Conservation (phyloP, 2,888 invertebrate genomes). For the Aromia moschata region DNA sequence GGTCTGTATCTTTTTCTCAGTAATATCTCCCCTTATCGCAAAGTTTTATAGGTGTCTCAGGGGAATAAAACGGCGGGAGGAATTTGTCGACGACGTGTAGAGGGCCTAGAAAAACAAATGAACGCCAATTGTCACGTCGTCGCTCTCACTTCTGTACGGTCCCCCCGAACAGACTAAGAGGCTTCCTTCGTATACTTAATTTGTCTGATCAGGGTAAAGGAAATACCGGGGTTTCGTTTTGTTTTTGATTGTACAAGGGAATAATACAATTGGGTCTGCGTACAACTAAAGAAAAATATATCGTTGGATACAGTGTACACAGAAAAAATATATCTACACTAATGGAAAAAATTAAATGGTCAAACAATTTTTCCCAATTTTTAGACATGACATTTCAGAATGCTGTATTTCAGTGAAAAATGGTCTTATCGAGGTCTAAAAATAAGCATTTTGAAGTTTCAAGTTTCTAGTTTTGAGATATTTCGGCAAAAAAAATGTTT, state of each 20-base stretch:
- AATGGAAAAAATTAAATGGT: too few relatives aligned
- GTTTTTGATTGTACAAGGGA: background rate
- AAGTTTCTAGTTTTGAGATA: too few relatives aligned
- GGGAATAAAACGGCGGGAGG: slow-evolving; percentile 10
- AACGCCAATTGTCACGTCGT: slow-evolving; percentile 14
- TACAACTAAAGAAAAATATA: too few relatives aligned
- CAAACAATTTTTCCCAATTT: too few relatives aligned
- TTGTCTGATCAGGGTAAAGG: background rate
- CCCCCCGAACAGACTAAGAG: slow-evolving; percentile 6
- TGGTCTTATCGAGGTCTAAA: too few relatives aligned
- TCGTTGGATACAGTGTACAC: too few relatives aligned
- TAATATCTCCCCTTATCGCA: slow-evolving; percentile 12
- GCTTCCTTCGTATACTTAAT: slow-evolving; percentile 10
- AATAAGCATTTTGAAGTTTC: too few relatives aligned
- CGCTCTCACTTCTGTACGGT: slow-evolving; percentile 13
- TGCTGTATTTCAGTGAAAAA: too few relatives aligned
- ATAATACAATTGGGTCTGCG: too few relatives aligned
- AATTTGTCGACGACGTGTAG: slow-evolving; percentile 11
- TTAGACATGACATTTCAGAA: too few relatives aligned
- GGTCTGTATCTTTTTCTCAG: background rate
- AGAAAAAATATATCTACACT: too few relatives aligned
- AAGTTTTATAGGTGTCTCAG: slow-evolving; percentile 8
- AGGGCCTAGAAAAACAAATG: slow-evolving; percentile 16
- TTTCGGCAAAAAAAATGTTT: too few relatives aligned
- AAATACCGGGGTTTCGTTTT: background rate